Base-by-base conservation (phyloP, 2,888 invertebrate genomes). In the Nymphalis urticae region DNA sequence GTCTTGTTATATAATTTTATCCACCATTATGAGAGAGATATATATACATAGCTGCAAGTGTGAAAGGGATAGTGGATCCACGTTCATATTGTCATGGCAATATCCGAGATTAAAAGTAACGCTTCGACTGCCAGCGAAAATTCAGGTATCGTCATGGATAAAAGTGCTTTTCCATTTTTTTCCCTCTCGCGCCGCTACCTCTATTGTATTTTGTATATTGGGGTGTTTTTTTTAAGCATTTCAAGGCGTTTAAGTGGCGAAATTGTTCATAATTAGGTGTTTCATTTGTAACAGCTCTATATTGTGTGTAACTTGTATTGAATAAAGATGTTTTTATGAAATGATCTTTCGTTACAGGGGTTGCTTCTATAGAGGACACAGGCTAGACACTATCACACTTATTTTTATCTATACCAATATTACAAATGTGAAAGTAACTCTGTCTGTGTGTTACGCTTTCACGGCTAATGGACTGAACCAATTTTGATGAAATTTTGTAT, bases 81-180 rank as follows among this genome's bases (percentile, higher is more conserved):
- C 70, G 84, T 87, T 87, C 82, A 85, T 86, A 88, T 87, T 86
- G 89, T 88, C 87, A 84, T 84, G 85, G 89, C 91, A 91, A 91
- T 91, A 89, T 90, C 85, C 87, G 82, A 89, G 90, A 91, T 91
- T 90, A 91, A 90, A 90, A 90, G 89, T 85, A 85, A 89, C 90
- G 90, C 87, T 80, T 87, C 83, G 89, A 82, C 86, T 85, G 85
- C 85, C 87, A 86, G 82, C 81, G 80, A 85, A 85, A 86, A 83
- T 77, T 75, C 77, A 75, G 74, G 84, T 81, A 87, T 80, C 75
- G 82, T 77, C 80, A 78, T 75, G 80, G 78, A 75, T 78, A 80
- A 80, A 82, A 81, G 77, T 74, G 75, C 67, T 73, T 74, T 69
- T 73, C 71, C 70, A 68, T 76, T 73, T 75, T 75, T 73, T 75